phyloP scores from a whole-genome alignment of 2,888 invertebrate genomes.

The Metacarcinus magister region DNA sequence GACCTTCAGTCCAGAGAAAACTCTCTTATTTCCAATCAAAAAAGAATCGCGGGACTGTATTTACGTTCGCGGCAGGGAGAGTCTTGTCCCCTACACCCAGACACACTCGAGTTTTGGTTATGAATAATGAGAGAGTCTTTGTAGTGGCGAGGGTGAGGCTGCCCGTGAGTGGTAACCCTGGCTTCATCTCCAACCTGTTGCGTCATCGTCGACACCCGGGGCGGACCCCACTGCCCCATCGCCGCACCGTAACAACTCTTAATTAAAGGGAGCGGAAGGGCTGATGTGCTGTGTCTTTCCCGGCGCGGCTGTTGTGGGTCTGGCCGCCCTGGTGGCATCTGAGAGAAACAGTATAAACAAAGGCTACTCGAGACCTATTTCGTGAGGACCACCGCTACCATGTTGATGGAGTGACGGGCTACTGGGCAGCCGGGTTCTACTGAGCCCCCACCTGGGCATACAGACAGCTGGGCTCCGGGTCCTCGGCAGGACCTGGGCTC shows the following conservation, averaged over 20 bases:
- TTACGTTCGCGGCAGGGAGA: constrained; percentile 16
- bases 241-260: constrained; percentile 68
- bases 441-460: neutral
- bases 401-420: constrained; percentile 64
- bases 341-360: constrained; percentile 67
- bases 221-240: constrained; percentile 64
- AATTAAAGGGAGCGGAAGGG: constrained; percentile 73
- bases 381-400: constrained; percentile 62
- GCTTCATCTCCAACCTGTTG: constrained; percentile 64
- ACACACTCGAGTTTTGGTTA: constrained; percentile 49
- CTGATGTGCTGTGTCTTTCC: constrained; percentile 70
- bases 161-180: constrained; percentile 65
- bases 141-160: constrained; percentile 42
- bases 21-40: constrained; percentile 38
- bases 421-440: constrained; percentile 47
- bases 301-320: constrained; percentile 57
- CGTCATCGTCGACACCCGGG: constrained; percentile 69
- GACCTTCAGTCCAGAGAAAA: constrained; percentile 21
- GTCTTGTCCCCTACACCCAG: constrained; percentile 35
- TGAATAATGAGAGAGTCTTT: constrained; percentile 55
- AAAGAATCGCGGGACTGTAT: neutral
- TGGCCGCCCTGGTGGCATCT: constrained; percentile 59
- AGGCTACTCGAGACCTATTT: constrained; percentile 70
- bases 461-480: neutral
- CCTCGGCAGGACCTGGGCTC: neutral